These are phyloP conservation scores for Tichodroma muraria DNA, from an alignment of 2,113 vertebrate species.

Conservation along the genomic window DNA sequence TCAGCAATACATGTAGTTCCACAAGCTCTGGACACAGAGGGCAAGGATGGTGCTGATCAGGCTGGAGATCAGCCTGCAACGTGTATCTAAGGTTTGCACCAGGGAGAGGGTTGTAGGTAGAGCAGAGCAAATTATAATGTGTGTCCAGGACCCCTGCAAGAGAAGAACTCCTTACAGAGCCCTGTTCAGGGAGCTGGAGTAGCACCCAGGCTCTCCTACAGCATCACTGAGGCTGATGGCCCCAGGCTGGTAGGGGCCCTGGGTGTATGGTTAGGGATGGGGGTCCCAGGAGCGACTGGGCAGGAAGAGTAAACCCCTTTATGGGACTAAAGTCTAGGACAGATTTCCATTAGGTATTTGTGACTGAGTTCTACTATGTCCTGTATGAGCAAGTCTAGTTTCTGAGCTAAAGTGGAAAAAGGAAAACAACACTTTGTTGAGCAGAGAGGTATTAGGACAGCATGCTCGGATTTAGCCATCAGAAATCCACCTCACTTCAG, in stretches of 20 bases:
- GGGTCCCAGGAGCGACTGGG: accelerated
- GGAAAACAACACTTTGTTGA: not conserved
- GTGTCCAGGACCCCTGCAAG: not conserved
- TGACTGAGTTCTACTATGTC: not conserved
- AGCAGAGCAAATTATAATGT: not conserved
- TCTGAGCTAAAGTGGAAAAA: not conserved
- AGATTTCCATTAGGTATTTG: not conserved
- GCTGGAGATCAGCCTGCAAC: not conserved
- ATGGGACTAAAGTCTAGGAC: not conserved
- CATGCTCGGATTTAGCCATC: not conserved
- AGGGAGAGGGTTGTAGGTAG: not conserved
- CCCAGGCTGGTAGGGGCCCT: not conserved
- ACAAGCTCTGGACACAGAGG: not conserved
- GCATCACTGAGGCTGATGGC: not conserved
- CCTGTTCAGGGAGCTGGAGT: not conserved
- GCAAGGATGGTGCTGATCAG: not conserved
- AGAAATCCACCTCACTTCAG: not conserved
- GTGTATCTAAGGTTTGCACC: not conserved
- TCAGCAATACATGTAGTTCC: accelerated
- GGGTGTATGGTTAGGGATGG: accelerated
- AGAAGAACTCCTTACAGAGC: not conserved
- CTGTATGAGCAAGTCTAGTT: not conserved
- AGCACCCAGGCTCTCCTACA: not conserved
- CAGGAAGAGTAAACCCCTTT: not conserved
- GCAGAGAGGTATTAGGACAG: not conserved